phyloP scores from a whole-genome alignment of 2,113 vertebrate genomes.

The Pao palembangensis region DNA sequence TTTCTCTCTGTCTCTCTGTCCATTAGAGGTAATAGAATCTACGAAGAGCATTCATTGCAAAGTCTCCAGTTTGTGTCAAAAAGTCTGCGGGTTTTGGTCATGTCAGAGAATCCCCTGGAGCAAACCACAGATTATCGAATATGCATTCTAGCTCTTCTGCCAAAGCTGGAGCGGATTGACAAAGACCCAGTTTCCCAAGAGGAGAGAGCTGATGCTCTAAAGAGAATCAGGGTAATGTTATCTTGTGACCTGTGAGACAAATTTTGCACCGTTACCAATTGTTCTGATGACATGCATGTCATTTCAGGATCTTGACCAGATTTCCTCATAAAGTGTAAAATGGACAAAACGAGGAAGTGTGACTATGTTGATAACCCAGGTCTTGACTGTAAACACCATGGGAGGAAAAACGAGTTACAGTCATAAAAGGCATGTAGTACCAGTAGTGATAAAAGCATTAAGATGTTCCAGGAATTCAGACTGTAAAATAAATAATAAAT shows the following conservation, averaged over 20 bases:
- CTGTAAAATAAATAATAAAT: neutral
- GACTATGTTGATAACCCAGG: neutral
- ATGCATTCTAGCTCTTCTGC: slow-evolving; percentile 72
- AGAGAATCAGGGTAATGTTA: slow-evolving; percentile 57
- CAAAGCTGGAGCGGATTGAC: slow-evolving; percentile 81
- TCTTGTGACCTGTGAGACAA: neutral
- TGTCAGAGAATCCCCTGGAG: slow-evolving; percentile 81
- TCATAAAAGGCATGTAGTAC: too few relatives aligned
- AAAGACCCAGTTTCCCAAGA: slow-evolving; percentile 79
- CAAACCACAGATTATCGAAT: slow-evolving; percentile 75
- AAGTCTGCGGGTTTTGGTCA: slow-evolving; percentile 78
- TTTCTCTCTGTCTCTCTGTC: neutral
- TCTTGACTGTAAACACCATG: too few relatives aligned
- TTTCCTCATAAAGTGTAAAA: slow-evolving; percentile 4
- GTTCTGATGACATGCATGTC: slow-evolving; percentile 22
- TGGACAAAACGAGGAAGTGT: slow-evolving; percentile 20
- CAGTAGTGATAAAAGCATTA: too few relatives aligned
- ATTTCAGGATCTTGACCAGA: slow-evolving; percentile 60
- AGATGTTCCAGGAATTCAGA: too few relatives aligned
- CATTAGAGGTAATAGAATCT: slow-evolving; percentile 68
- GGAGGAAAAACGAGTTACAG: too few relatives aligned
- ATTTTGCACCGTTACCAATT: neutral
- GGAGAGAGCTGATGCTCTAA: slow-evolving; percentile 74
- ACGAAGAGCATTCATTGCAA: slow-evolving; percentile 42
- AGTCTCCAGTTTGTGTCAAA: slow-evolving; percentile 50